These are phyloP conservation scores for Danionella cerebrum DNA, from an alignment of 2,113 vertebrate genomes.

Conservation along the genomic window DNA sequence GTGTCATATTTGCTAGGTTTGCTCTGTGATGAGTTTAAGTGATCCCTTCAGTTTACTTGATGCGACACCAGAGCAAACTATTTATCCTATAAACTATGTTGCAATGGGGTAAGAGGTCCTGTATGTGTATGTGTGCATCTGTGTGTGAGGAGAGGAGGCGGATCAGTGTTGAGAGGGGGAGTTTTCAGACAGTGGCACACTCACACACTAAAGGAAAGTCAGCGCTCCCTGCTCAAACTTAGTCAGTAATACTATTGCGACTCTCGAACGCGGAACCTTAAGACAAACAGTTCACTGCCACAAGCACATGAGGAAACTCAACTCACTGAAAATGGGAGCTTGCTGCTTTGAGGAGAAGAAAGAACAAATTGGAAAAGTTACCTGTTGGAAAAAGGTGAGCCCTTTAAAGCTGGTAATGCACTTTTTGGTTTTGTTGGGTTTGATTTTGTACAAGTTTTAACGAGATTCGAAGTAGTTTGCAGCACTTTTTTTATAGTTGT, in stretches of 20 bases:
- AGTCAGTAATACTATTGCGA: conserved; percentile 52
- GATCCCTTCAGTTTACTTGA: conserved; percentile 16
- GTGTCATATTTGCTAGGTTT: neutral
- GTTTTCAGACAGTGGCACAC: conserved; percentile 28
- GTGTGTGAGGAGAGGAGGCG: conserved; percentile 22
- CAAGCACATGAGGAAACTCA: conserved; percentile 35
- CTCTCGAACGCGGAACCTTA: conserved; percentile 45
- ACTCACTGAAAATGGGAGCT: conserved; percentile 64
- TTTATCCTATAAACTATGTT: conserved; percentile 45
- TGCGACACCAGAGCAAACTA: conserved; percentile 25
- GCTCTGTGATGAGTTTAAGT: conserved; percentile 26
- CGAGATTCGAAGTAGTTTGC: neutral
- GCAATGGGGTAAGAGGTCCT: neutral
- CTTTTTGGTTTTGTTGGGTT: neutral
- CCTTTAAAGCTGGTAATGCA: neutral
- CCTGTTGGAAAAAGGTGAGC: conserved; percentile 67
- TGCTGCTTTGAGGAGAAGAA: conserved; percentile 68
- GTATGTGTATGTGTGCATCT: neutral
- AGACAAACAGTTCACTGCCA: conserved; percentile 25
- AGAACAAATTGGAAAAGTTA: conserved; percentile 59
- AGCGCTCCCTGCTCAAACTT: conserved; percentile 49
- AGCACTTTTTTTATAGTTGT: neutral
- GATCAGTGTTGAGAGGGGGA: conserved; percentile 19
- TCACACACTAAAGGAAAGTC: conserved; percentile 42
- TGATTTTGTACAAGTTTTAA: neutral